phyloP scores from a whole-genome alignment of 2,113 vertebrate genomes.

The Hydrolagus affinis region DNA sequence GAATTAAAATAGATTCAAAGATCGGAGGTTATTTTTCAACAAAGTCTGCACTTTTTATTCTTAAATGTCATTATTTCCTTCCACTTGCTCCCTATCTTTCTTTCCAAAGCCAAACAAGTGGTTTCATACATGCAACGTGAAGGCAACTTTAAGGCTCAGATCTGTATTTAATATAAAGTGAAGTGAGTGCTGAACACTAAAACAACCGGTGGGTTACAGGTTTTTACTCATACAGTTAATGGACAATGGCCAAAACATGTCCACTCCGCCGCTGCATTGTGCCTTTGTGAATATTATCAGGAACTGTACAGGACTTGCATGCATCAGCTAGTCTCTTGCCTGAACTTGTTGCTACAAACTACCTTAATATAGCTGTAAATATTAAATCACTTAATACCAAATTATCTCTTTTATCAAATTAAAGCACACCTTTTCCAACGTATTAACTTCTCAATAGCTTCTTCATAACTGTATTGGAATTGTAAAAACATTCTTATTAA shows the following conservation, averaged over 20 bases:
- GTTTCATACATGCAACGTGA: neutral
- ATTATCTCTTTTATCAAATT: neutral
- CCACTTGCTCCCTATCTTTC: neutral
- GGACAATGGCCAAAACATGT: neutral
- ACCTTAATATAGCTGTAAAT: too few relatives aligned
- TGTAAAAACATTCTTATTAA: neutral
- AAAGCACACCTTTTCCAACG: neutral
- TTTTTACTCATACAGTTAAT: neutral
- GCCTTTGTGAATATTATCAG: neutral
- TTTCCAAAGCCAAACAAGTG: constrained; percentile 5
- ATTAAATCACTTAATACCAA: too few relatives aligned
- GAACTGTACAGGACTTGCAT: neutral
- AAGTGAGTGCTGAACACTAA: neutral
- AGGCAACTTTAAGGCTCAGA: neutral
- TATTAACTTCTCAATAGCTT: neutral
- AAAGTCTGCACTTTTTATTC: neutral
- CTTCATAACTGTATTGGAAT: neutral
- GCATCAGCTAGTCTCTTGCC: neutral
- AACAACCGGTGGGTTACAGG: neutral
- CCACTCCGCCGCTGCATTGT: too few relatives aligned
- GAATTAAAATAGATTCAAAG: neutral
- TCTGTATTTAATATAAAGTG: neutral
- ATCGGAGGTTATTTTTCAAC: neutral
- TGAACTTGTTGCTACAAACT: too few relatives aligned
- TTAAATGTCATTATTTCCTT: neutral